Percentiles rank a stretch among this genome's conserved stretches.
Conservation (phyloP, 1,140 invertebrate genomes). For the Parapsyche elsis region DNA sequence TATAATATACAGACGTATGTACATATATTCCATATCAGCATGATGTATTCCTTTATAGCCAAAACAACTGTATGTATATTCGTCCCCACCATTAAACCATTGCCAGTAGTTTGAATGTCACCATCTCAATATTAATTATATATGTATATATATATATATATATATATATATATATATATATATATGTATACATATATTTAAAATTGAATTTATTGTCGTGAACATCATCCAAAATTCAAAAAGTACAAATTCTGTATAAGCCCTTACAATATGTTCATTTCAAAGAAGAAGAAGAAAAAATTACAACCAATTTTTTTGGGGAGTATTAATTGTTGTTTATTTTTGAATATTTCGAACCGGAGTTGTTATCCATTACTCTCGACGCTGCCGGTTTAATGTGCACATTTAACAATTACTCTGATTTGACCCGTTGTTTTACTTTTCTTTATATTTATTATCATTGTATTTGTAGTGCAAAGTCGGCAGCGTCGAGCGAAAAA, state of each 20-base stretch:
- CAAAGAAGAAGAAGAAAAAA: too few relatives aligned
- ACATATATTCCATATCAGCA: background rate
- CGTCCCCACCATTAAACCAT: constrained; percentile 39
- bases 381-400: background rate
- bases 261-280: constrained; percentile 59
- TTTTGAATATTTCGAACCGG: background rate
- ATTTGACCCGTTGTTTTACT: too few relatives aligned
- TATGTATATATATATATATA: constrained; percentile 1
- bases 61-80: background rate
- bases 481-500: background rate
- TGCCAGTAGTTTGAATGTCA: constrained; percentile 38
- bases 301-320: too few relatives aligned
- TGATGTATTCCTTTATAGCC: background rate
- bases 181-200: background rate
- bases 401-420: background rate
- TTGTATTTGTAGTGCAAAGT: too few relatives aligned
- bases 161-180: background rate
- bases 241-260: constrained; percentile 71
- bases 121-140: constrained; percentile 42
- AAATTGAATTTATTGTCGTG: constrained; percentile 22
- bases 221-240: constrained; percentile 59
- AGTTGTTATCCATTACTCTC: background rate
- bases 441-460: background rate
- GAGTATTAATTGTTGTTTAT: background rate
- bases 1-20: background rate